Percentiles rank a stretch among this genome's conserved stretches.
These are phyloP conservation scores for Nothobranchius furzeri DNA, from an alignment of 2,113 vertebrate genomes.

Conservation along the genomic window DNA sequence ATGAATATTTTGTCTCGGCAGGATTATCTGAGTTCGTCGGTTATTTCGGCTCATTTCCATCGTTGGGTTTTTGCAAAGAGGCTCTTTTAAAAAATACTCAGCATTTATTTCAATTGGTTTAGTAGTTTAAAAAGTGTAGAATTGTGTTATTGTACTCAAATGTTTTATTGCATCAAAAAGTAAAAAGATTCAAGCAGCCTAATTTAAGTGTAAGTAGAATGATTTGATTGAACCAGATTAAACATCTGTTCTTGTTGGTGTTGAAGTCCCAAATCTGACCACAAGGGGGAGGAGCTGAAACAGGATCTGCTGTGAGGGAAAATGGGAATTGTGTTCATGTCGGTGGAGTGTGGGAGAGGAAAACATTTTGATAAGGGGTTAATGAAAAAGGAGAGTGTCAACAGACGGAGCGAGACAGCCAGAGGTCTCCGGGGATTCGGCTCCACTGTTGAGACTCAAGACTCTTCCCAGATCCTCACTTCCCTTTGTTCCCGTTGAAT, in stretches of 20 bases:
- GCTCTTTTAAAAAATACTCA: neutral
- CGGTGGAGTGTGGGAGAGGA: conserved; percentile 68
- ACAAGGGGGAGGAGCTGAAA: conserved; percentile 69
- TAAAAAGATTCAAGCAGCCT: no score
- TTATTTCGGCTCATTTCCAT: conserved; percentile 39
- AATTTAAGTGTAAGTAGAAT: neutral
- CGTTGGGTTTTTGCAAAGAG: neutral
- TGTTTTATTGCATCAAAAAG: no score
- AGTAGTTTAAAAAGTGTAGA: neutral
- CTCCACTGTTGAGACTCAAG: conserved; percentile 35
- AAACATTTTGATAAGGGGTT: conserved; percentile 75
- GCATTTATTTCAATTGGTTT: neutral
- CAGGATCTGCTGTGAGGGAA: conserved; percentile 15
- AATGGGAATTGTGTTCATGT: conserved; percentile 17
- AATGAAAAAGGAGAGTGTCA: conserved; percentile 75
- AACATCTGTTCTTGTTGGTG: neutral
- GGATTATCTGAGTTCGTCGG: conserved; percentile 36
- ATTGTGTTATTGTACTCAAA: no score
- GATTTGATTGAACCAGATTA: neutral
- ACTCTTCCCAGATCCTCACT: conserved; percentile 44
- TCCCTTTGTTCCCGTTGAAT: conserved; percentile 43
- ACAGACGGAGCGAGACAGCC: conserved; percentile 55
- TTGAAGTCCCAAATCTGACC: conserved; percentile 34
- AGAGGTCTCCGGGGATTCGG: conserved; percentile 41
- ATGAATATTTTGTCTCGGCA: conserved; percentile 31